Conservation (phyloP, 2,113 vertebrate genomes). For the Ptyas mucosa region DNA sequence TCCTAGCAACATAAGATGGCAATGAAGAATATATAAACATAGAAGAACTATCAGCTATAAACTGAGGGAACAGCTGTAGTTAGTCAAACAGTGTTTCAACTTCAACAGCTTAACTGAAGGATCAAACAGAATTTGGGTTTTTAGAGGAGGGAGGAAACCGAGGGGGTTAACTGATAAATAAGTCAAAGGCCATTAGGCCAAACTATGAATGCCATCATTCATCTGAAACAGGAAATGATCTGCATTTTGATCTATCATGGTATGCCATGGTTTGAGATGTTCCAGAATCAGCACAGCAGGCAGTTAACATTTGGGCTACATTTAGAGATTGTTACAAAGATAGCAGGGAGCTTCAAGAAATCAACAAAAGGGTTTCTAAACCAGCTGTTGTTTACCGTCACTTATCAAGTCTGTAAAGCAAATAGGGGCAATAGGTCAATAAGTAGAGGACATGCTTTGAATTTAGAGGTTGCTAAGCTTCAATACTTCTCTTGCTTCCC, state of each 20-base stretch:
- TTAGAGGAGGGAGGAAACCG: background rate
- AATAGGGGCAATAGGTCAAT: background rate
- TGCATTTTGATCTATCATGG: conserved; percentile 13
- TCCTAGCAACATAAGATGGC: background rate
- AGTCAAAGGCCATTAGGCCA: conserved; percentile 18
- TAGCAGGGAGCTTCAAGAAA: background rate
- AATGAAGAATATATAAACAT: background rate
- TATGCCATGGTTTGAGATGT: conserved; percentile 1
- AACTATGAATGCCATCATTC: conserved; percentile 13
- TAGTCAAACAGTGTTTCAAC: background rate
- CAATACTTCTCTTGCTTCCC: background rate
- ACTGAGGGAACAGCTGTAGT: background rate
- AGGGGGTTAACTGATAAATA: conserved; percentile 14
- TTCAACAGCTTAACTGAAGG: background rate
- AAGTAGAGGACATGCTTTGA: background rate
- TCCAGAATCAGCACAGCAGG: conserved; percentile 1
- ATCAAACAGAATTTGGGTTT: background rate
- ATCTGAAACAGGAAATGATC: conserved; percentile 21
- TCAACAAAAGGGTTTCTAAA: background rate
- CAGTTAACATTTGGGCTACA: conserved; percentile 7
- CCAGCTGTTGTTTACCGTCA: background rate
- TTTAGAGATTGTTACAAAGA: background rate
- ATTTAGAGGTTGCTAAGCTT: background rate
- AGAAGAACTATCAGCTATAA: background rate
- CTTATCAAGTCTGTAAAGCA: background rate